A percentile compares a stretch with the other conserved stretches of the same genome.
These are phyloP conservation scores for Lerema accius DNA, from an alignment of 1,140 invertebrate genomes.

Conservation along the genomic window DNA sequence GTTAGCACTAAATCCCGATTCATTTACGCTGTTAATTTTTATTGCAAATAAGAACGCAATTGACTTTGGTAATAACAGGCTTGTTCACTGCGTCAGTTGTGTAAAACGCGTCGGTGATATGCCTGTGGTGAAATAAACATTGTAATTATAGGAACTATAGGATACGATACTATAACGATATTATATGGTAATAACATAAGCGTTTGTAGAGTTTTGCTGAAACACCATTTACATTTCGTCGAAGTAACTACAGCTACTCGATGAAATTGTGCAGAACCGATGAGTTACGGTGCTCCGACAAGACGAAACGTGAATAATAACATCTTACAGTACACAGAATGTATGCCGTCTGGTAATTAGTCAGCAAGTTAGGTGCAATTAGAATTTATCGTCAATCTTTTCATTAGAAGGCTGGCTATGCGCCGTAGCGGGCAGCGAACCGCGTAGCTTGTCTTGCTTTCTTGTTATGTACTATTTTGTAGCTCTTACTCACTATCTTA, in stretches of 20 bases:
- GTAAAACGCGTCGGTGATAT: constrained; percentile 32
- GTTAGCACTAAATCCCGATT: constrained; percentile 10
- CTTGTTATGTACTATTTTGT: constrained; percentile 56
- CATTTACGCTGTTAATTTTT: too few species aligned
- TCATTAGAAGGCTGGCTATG: constrained; percentile 57
- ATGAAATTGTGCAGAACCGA: constrained; percentile 57
- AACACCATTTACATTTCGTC: too few species aligned
- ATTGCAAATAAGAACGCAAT: too few species aligned
- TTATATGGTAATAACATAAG: too few species aligned
- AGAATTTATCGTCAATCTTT: constrained; percentile 70
- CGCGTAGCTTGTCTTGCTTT: constrained; percentile 60
- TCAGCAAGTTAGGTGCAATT: constrained; percentile 61
- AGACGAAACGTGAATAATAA: constrained; percentile 37
- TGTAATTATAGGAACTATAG: too few species aligned
- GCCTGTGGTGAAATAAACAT: constrained; percentile 24
- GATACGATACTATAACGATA: too few species aligned
- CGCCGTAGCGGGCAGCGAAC: constrained; percentile 53
- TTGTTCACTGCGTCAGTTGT: too few species aligned
- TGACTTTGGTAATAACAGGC: too few species aligned
- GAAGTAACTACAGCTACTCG: constrained; percentile 28
- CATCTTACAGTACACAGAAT: constrained; percentile 28
- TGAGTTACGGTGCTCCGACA: constrained; percentile 50
- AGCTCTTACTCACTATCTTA: constrained; percentile 56
- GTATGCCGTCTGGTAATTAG: constrained; percentile 53
- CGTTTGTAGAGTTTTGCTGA: too few species aligned